phyloP scores from a whole-genome alignment of 2,888 invertebrate genomes.

The Eupsilia transversa region DNA sequence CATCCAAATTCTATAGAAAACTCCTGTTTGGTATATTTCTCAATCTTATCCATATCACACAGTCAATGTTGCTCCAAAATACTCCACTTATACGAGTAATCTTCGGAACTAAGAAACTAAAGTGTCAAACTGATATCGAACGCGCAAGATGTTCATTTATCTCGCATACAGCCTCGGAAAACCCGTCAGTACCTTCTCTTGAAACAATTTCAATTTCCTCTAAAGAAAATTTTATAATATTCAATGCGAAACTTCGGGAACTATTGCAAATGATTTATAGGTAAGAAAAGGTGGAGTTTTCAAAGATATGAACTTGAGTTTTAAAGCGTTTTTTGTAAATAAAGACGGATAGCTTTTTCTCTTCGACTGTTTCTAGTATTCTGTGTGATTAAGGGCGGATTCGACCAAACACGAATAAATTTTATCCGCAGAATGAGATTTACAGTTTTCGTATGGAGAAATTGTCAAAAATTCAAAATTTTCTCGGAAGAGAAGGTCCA shows the following conservation, averaged over 20 bases:
- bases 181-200: slow-evolving; percentile 51
- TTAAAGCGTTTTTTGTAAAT: slow-evolving; percentile 13
- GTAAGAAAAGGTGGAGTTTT: slow-evolving; percentile 1
- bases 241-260: slow-evolving; percentile 55
- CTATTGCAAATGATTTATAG: slow-evolving; percentile 60
- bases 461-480: too few species aligned
- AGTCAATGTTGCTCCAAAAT: not conserved
- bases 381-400: slow-evolving; percentile 6
- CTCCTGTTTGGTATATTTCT: not conserved
- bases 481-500: too few species aligned
- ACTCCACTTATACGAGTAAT: not conserved
- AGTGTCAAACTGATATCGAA: slow-evolving; percentile 58
- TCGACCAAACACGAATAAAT: too few species aligned
- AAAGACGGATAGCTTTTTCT: not conserved
- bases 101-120: slow-evolving; percentile 14
- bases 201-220: slow-evolving; percentile 68
- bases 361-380: not conserved
- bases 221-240: slow-evolving; percentile 65
- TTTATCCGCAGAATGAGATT: too few species aligned
- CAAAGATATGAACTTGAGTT: slow-evolving; percentile 7
- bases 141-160: slow-evolving; percentile 61
- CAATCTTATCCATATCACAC: not conserved
- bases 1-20: not conserved
- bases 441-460: too few species aligned
- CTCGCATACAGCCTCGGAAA: slow-evolving; percentile 39